Base-by-base conservation (phyloP, 2,797 vertebrate species). In the Vespertilio murinus region DNA sequence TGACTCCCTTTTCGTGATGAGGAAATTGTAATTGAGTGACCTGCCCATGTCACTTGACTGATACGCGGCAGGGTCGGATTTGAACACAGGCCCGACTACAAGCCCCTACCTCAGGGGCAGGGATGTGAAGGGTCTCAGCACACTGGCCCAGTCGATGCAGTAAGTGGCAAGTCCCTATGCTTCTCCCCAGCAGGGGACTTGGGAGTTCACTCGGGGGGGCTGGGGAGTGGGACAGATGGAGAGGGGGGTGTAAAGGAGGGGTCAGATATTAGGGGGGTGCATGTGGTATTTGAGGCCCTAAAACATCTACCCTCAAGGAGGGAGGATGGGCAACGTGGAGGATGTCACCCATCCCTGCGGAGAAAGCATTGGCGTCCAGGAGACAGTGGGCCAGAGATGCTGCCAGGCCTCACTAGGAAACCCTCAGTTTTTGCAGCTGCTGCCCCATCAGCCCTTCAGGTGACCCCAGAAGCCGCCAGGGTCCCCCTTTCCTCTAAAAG, bases 401-500 rank as follows among this genome's bases (percentile, higher is more conserved):
- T 54, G 49, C 69, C 23, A 69, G 42, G 23, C 52, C 47, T 85
- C 7, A 0, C 69, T 49, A 8, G 59, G 74, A 74, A 49, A 28
- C 13, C 11, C 18, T 0, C 0, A 4, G 1, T 38, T 47, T 67
- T 23, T 1, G 12, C 11, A 33, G 23, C 49, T 64, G 40, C 88
- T 81, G 14, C 14, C 56, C 22, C 40, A 11, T 35, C 13, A 18
- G 33, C 16, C 52, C 30, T 52, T 45, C 23, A 65, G 65, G 49
- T 23, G 54, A 33, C 6, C 30, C 61, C 8, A 4, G 78, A 67
- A 40, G 12, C n/a, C 5, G n/a, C 9, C 33, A 25, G 6, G 5
- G 12, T 61, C 23, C 3, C 40, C 40, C 8, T 28, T 49, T 90
- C 25, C 25, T 83, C 80, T 86, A 18, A 74, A 77, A 56, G 22